Evolutionary conservation across 2,888 invertebrate genomes (phyloP).

Genomic region (Phasia obesa): DNA sequence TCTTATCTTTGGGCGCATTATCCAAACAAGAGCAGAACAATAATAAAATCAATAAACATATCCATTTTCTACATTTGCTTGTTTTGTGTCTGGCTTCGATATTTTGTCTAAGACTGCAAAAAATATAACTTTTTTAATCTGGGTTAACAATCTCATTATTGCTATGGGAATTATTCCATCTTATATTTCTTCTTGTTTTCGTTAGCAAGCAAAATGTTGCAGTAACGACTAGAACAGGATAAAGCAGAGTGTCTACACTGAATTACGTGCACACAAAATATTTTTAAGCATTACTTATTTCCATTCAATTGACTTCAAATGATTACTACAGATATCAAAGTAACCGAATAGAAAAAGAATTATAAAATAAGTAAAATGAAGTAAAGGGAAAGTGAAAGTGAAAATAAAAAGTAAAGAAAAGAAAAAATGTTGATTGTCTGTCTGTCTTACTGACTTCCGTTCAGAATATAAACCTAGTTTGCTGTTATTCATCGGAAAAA

Average conservation of each 20-base stretch:
- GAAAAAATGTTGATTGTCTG: slow-evolving; percentile 21
- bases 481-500: slow-evolving; percentile 17
- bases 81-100: slow-evolving; percentile 16
- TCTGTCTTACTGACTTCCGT: slow-evolving; percentile 37
- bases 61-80: slow-evolving; percentile 44
- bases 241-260: slow-evolving; percentile 1
- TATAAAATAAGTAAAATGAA: slow-evolving; percentile 23
- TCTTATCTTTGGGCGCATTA: slow-evolving; percentile 61
- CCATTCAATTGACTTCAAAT: slow-evolving; percentile 55
- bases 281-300: slow-evolving; percentile 47
- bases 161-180: slow-evolving; percentile 60
- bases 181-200: too few relatives aligned
- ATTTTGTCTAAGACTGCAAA: not conserved
- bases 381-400: slow-evolving; percentile 24
- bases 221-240: slow-evolving; percentile 8
- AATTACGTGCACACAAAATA: slow-evolving; percentile 4
- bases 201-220: too few relatives aligned
- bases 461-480: too few relatives aligned
- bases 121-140: not conserved
- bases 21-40: slow-evolving; percentile 61
- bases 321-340: too few relatives aligned
- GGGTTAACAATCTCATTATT: slow-evolving; percentile 50
- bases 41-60: slow-evolving; percentile 35
- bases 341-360: too few relatives aligned
- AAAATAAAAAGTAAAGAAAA: slow-evolving; percentile 50